Percentiles rank a stretch among this genome's conserved stretches.
Evolutionary conservation across 2,888 invertebrate species (phyloP).

Genomic region (Cantharis rustica): DNA sequence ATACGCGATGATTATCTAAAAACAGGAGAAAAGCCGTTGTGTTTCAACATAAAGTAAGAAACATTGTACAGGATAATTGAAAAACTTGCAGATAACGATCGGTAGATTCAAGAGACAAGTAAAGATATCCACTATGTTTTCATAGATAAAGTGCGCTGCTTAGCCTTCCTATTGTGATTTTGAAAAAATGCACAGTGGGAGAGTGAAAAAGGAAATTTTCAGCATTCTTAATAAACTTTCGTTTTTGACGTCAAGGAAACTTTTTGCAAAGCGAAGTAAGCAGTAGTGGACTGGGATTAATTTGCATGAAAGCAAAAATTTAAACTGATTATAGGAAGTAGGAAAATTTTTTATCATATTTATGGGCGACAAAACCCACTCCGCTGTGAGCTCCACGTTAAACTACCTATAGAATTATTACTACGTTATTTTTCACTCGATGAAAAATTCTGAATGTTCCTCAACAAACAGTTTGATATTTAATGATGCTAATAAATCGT

Average conservation of each 20-base stretch:
- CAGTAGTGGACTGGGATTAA: not conserved
- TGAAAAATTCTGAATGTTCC: not conserved
- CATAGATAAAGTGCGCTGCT: not conserved
- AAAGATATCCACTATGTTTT: slow-evolving; percentile 5
- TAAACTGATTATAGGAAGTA: no score
- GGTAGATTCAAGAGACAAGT: slow-evolving; percentile 3
- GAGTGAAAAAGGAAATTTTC: not conserved
- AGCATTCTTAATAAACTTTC: not conserved
- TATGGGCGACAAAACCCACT: no score
- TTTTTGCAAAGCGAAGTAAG: not conserved
- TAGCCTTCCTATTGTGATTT: not conserved
- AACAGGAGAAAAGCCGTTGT: not conserved
- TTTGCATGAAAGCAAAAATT: not conserved
- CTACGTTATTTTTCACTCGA: not conserved
- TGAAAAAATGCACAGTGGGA: not conserved
- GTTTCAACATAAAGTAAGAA: not conserved
- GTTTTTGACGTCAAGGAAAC: not conserved
- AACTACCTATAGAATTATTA: no score
- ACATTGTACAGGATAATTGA: not conserved
- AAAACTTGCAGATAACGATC: not conserved
- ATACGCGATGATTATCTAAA: not conserved
- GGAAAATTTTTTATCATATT: no score
- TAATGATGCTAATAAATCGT: not conserved
- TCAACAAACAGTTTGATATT: not conserved
- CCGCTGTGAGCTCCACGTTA: no score